Percentiles rank a stretch among this genome's conserved stretches.
phyloP scores from a whole-genome alignment of 2,888 invertebrate species.

The Brachyptera risi region DNA sequence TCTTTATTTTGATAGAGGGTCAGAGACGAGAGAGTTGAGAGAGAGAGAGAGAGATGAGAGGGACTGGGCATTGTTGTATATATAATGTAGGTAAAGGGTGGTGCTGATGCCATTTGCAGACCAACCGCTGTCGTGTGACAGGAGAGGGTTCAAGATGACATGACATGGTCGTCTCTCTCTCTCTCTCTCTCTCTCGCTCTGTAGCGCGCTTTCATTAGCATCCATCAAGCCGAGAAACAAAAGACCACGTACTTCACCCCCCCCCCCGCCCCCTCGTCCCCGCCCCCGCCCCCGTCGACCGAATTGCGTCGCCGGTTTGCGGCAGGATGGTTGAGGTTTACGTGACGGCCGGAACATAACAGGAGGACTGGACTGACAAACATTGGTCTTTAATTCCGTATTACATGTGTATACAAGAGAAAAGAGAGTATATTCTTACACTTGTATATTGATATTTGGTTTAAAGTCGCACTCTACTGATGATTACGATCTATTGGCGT shows the following conservation, averaged over 20 bases:
- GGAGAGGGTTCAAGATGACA: slow-evolving; percentile 31
- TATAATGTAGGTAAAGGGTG: slow-evolving; percentile 16
- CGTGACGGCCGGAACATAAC: no score
- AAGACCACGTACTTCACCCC: slow-evolving; percentile 40
- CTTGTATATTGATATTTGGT: no score
- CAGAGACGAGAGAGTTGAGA: no score
- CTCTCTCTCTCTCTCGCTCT: slow-evolving; percentile 11
- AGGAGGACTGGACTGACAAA: no score
- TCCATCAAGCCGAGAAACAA: slow-evolving; percentile 34
- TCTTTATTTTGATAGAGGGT: background rate
- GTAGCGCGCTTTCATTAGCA: slow-evolving; percentile 35
- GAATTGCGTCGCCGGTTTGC: background rate
- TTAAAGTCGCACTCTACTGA: no score
- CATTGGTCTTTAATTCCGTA: no score
- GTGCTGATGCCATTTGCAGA: slow-evolving; percentile 32
- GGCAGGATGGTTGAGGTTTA: background rate
- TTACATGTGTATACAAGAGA: no score
- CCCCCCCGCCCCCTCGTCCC: slow-evolving; percentile 43
- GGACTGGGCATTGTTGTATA: slow-evolving; percentile 29
- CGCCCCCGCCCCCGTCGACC: slow-evolving; percentile 26
- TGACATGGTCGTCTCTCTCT: slow-evolving; percentile 23
- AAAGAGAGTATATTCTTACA: no score
- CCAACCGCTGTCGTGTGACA: slow-evolving; percentile 29
- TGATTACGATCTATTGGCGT: no score
- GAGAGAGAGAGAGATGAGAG: no score